Evolutionary conservation across 2,797 vertebrate species (phyloP), one percentile per base, ranked within the genome.

Genomic region (Enteromius afrohamiltoni): DNA sequence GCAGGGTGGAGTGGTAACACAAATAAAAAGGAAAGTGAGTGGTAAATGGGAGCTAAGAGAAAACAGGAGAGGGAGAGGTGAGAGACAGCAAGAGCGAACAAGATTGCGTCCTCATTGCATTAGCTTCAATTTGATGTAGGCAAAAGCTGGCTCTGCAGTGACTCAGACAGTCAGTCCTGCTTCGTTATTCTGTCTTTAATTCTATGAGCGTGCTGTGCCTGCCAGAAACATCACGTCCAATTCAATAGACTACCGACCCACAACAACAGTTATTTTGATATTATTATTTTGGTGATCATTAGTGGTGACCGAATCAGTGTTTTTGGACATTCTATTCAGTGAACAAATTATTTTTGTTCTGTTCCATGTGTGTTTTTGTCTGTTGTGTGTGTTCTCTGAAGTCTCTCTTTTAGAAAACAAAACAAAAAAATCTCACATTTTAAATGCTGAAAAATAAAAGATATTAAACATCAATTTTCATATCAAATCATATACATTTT

Each of bases 111-210:
- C 58, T 81, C 42, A 23, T 55, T 78, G 55, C 81, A 85, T 82
- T 79, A 74, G 70, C 70, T 87, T 79, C 23, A 84, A 42, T 85
- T 85, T 80, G n/a, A 73, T 80, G 49, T 26, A 68, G 73, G 55
- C 70, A 78, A 58, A 83, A 71, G 42, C 71, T 76, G 53, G 8
- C 58, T 68, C 42, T 49, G 21, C 14, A 2, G 69, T 64, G 58
- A 74, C 69, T 82, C 69, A 71, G 60, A 58, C 34, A 67, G 40
- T 31, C 40, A 51, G 58, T 16, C 51, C 64, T 84, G 51, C 69
- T 74, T 13, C 17, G 60, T 85, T 64, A 31, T 67, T 71, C 49
- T 77, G 55, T 47, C 34, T 70, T 87, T 79, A 82, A 79, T 85
- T 80, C 76, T 80, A 77, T 40, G 68, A 82, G 65, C 68, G 10